These are phyloP conservation scores for Ctenicera cuprea DNA, from an alignment of 2,888 invertebrate genomes.

Conservation along the genomic window DNA sequence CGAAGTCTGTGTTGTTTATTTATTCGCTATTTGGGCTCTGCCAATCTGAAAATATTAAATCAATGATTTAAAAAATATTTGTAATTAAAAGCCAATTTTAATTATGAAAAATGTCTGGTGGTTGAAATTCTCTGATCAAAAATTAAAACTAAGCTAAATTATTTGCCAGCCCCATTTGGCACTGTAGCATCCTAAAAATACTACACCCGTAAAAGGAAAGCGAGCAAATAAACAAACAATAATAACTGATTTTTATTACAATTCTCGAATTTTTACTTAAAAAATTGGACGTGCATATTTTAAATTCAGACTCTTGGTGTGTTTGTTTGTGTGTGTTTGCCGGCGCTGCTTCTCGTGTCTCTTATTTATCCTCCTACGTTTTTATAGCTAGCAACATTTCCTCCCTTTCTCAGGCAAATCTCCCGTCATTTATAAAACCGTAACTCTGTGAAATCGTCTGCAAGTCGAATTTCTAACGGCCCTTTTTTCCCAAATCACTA, in stretches of 20 bases:
- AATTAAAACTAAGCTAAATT: no score
- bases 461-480: conserved; percentile 27
- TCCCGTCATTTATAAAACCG: conserved; percentile 24
- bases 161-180: no score
- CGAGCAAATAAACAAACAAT: not conserved
- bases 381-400: conserved; percentile 15
- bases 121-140: no score
- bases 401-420: conserved; percentile 18
- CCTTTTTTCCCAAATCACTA: not conserved
- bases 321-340: not conserved
- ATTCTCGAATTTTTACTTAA: not conserved
- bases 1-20: no score
- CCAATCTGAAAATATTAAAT: no score
- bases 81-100: no score
- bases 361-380: conserved; percentile 25
- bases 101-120: no score
- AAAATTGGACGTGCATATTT: conserved; percentile 17
- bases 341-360: not conserved
- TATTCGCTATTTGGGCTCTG: no score
- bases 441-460: conserved; percentile 24
- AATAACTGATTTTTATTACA: conserved; percentile 10
- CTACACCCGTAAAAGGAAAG: no score
- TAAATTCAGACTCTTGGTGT: conserved; percentile 4
- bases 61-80: no score
- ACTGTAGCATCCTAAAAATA: no score